Base-by-base conservation (phyloP, 1,140 invertebrate genomes). In the Zelostemma sp. region DNA sequence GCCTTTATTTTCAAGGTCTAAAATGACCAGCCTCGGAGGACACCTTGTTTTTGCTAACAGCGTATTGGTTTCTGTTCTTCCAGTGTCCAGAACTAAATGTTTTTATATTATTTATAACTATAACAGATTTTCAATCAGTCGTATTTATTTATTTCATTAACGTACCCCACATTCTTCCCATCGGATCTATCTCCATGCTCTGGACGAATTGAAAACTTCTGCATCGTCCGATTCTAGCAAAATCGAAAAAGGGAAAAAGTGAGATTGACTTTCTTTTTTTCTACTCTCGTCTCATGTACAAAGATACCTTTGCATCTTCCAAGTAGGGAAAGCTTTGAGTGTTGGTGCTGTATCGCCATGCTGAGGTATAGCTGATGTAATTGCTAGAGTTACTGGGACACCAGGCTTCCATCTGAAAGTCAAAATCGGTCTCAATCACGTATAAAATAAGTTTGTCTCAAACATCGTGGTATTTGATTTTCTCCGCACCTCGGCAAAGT, bases 111-210 rank as follows among this genome's bases (percentile, higher is more conserved):
- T n/a, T n/a, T n/a, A n/a, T n/a, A n/a, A n/a, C n/a, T n/a, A n/a
- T n/a, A n/a, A n/a, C n/a, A n/a, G n/a, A n/a, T n/a, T n/a, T n/a
- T n/a, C n/a, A n/a, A n/a, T n/a, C n/a, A n/a, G n/a, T n/a, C n/a
- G n/a, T n/a, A n/a, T n/a, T n/a, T n/a, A n/a, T n/a, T n/a, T n/a
- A n/a, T n/a, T n/a, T n/a, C n/a, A n/a, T n/a, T n/a, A n/a, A n/a
- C n/a, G n/a, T n/a, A n/a, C n/a, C n/a, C 90, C 90, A 91, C 87
- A 91, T 88, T 1, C 89, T 76, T 2, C 89, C 90, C 17, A 86
- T 81, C 1, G 84, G 82, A 71, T 91, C 90, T 15, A 91, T 88
- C 75, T 91, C 90, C 69, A 91, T 84, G 68, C 88, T 89, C 75
- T 90, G 89, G 15, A 91, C 89, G 65, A 88, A 90, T 69, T 91